phyloP scores from a whole-genome alignment of 2,888 invertebrate species.

The Agriopis marginaria region DNA sequence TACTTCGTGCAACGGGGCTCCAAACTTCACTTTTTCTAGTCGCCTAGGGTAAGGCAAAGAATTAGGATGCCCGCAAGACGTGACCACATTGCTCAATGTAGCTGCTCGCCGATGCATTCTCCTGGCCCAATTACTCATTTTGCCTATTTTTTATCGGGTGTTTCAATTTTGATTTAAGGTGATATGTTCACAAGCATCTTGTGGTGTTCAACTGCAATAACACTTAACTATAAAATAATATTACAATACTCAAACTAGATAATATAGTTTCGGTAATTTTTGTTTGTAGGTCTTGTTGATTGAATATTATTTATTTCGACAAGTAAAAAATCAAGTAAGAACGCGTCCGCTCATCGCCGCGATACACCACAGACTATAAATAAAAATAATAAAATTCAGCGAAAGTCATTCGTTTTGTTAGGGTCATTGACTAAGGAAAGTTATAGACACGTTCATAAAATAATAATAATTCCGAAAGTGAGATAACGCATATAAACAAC shows the following conservation, averaged over 20 bases:
- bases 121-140: conserved; percentile 96
- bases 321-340: conserved; percentile 28
- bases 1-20: conserved; percentile 95
- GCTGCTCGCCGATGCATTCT: conserved; percentile 97
- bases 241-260: not conserved
- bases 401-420: too few species aligned
- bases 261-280: conserved; percentile 18
- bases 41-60: conserved; percentile 92
- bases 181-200: conserved; percentile 48
- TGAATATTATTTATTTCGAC: conserved; percentile 32
- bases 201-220: conserved; percentile 4
- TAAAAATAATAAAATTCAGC: not conserved
- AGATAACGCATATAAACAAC: too few species aligned
- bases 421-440: too few species aligned
- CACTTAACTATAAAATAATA: not conserved
- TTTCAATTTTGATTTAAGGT: conserved; percentile 43
- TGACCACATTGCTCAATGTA: conserved; percentile 95
- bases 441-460: too few species aligned
- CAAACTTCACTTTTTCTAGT: conserved; percentile 97
- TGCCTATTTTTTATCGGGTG: conserved; percentile 52
- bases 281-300: conserved; percentile 18
- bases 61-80: conserved; percentile 95
- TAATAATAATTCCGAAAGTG: too few species aligned
- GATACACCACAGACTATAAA: conserved; percentile 40
- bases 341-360: conserved; percentile 40